Conservation (phyloP, 1,140 invertebrate species). For the Ceratitis capitata region DNA sequence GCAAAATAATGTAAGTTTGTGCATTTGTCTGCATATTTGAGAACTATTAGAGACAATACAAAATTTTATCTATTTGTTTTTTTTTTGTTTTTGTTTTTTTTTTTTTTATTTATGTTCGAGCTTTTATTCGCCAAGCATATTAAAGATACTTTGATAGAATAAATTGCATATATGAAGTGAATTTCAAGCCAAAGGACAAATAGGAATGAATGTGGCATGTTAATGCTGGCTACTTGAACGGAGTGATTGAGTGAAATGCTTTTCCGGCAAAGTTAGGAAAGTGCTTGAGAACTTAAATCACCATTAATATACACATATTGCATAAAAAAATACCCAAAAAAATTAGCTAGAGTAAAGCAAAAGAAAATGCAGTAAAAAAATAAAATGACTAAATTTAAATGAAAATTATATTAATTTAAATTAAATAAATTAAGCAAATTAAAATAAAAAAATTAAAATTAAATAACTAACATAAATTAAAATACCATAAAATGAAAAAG, state of each 20-base stretch:
- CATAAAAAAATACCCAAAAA: no score
- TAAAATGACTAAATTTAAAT: no score
- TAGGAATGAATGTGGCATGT: neutral
- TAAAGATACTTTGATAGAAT: no score
- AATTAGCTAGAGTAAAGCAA: no score
- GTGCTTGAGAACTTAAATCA: no score
- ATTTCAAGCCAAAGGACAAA: neutral
- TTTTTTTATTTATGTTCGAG: neutral
- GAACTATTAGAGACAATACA: neutral
- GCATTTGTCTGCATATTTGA: neutral
- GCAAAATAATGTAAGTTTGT: neutral
- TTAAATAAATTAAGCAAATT: no score
- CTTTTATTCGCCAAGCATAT: neutral
- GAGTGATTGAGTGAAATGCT: neutral
- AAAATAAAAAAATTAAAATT: no score
- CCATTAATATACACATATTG: no score
- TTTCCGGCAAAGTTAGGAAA: neutral
- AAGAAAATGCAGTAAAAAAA: no score
- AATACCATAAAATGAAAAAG: no score
- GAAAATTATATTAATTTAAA: no score
- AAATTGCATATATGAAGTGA: conserved; percentile 4
- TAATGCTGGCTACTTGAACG: neutral
- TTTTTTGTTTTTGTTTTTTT: neutral
- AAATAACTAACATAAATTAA: no score
- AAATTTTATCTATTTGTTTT: neutral